Conservation (phyloP, 2,797 vertebrate genomes). For the Anguilla pacifica region DNA sequence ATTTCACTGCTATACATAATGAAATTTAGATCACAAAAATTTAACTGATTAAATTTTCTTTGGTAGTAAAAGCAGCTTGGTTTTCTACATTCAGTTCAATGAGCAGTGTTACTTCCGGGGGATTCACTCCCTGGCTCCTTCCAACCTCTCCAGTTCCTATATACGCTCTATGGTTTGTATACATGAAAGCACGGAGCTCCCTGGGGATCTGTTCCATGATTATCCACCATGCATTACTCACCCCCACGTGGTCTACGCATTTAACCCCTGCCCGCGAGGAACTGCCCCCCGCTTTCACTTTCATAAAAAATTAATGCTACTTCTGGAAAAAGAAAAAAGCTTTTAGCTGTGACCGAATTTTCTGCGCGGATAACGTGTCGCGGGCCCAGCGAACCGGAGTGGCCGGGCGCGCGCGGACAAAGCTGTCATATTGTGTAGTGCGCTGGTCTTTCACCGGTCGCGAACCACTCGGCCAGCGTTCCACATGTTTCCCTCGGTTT, state of each 20-base stretch:
- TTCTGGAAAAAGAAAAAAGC: conserved; percentile 15
- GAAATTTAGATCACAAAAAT: too few relatives aligned
- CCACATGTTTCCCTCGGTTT: background rate
- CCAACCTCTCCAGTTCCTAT: background rate
- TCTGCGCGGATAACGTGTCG: background rate
- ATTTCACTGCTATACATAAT: too few relatives aligned
- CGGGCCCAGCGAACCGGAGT: background rate
- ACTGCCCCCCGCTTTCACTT: conserved; percentile 18
- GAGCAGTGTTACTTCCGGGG: background rate
- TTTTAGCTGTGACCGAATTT: background rate
- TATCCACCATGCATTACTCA: conserved; percentile 34
- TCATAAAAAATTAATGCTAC: conserved; percentile 32
- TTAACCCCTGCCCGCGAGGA: conserved; percentile 26
- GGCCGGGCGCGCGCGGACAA: background rate
- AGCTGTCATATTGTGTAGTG: background rate
- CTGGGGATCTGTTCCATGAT: conserved; percentile 1
- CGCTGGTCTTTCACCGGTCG: background rate
- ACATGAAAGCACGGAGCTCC: conserved; percentile 22
- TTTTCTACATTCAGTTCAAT: background rate
- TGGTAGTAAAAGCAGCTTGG: background rate
- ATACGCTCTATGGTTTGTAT: background rate
- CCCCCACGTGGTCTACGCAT: conserved; percentile 11
- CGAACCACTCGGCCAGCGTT: background rate
- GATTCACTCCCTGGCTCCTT: background rate
- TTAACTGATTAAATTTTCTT: too few relatives aligned